Conservation (phyloP, 2,888 invertebrate species). For the Allophyes oxyacanthae region DNA sequence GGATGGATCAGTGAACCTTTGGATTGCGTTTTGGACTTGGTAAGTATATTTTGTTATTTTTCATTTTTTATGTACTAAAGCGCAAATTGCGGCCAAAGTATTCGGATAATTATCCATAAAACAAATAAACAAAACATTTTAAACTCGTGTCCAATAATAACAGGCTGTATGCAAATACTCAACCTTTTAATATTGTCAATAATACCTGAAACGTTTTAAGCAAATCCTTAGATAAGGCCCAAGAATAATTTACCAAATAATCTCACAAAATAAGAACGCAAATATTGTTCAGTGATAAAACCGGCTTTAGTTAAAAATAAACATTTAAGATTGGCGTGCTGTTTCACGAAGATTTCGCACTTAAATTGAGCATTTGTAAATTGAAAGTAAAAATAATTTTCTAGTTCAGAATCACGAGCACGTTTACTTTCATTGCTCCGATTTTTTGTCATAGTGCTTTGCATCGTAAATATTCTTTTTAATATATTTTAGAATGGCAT, state of each 20-base stretch:
- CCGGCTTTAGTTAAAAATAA: conserved; percentile 32
- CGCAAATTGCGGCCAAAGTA: conserved; percentile 3
- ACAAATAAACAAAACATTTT: conserved; percentile 10
- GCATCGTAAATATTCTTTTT: conserved; percentile 11
- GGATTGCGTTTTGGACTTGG: conserved; percentile 87
- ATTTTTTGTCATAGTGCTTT: conserved; percentile 38
- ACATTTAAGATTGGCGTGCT: conserved; percentile 23
- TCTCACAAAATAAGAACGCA: conserved; percentile 34
- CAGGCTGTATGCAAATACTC: conserved; percentile 6
- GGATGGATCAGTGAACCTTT: conserved; percentile 81
- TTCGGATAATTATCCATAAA: conserved; percentile 17
- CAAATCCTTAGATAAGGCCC: conserved; percentile 32
- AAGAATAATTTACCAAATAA: conserved; percentile 30
- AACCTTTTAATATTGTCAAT: conserved; percentile 8
- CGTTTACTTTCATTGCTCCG: conserved; percentile 53
- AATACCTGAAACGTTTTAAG: conserved; percentile 11
- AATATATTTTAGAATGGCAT: conserved; percentile 14
- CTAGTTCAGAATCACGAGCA: conserved; percentile 32
- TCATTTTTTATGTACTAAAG: conserved; percentile 10
- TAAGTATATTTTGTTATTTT: conserved; percentile 64
- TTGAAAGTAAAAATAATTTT: conserved; percentile 45
- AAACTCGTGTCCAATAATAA: conserved; percentile 13
- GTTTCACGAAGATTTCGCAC: conserved; percentile 19
- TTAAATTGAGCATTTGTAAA: conserved; percentile 26
- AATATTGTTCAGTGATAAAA: conserved; percentile 41